A percentile compares a stretch with the other conserved stretches of the same genome.
These are phyloP conservation scores for Hypocryptadius cinnamomeus DNA, from an alignment of 2,113 vertebrate genomes.

Conservation along the genomic window DNA sequence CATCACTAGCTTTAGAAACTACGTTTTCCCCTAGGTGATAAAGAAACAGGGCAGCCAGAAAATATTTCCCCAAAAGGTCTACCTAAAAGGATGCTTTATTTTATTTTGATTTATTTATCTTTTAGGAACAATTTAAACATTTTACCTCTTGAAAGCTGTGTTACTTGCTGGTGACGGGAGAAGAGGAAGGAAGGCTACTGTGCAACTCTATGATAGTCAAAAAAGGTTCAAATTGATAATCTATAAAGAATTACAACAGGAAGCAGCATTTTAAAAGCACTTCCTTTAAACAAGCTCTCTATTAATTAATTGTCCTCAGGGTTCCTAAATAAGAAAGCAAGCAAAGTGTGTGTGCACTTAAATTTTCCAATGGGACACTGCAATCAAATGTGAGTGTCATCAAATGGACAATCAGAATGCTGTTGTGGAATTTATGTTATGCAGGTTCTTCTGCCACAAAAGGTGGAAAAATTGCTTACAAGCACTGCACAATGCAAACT, in stretches of 20 bases:
- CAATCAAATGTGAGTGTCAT: background rate
- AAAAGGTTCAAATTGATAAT: constrained; percentile 67
- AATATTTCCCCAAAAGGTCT: background rate
- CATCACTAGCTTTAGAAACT: background rate
- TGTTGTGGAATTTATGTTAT: background rate
- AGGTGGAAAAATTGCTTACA: background rate
- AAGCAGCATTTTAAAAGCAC: constrained; percentile 38
- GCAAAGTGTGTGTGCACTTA: background rate
- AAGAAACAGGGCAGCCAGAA: background rate
- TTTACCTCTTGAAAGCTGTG: background rate
- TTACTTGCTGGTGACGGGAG: constrained; percentile 11
- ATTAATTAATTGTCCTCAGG: constrained; percentile 74
- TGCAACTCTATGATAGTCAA: constrained; percentile 46
- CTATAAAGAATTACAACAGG: constrained; percentile 66
- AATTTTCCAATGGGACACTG: background rate
- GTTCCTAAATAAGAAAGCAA: background rate
- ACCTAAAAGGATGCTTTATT: background rate
- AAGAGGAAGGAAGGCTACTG: constrained; percentile 39
- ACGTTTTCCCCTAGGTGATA: background rate
- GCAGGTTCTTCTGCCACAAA: background rate
- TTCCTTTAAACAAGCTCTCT: constrained; percentile 54
- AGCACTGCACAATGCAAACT: background rate
- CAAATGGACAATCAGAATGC: background rate
- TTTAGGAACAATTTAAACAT: constrained; percentile 1
- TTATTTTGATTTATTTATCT: background rate